Conservation (phyloP, 2,113 vertebrate genomes). For the Bucco capensis region DNA sequence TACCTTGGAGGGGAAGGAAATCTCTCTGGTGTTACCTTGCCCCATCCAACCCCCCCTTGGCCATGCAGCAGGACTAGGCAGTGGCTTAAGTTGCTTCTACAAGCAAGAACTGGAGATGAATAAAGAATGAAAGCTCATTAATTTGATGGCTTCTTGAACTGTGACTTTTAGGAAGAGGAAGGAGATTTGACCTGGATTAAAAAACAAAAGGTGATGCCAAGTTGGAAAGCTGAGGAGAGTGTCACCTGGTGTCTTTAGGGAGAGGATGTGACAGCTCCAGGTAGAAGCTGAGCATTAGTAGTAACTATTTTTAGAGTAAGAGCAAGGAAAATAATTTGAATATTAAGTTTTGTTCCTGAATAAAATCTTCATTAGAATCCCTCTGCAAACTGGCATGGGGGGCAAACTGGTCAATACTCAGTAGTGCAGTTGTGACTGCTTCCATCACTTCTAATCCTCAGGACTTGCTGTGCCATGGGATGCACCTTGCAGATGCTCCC, state of each 20-base stretch:
- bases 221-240: neutral
- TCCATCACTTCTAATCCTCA: accelerated
- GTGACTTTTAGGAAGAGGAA: neutral
- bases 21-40: neutral
- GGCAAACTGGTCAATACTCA: neutral
- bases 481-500: neutral
- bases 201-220: neutral
- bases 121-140: neutral
- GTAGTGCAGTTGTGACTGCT: neutral
- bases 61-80: neutral
- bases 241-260: accelerated
- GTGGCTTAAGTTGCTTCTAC: neutral
- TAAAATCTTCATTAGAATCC: neutral
- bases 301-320: neutral
- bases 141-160: neutral
- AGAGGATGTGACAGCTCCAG: neutral
- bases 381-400: neutral
- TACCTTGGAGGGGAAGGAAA: neutral
- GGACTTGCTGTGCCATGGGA: accelerated
- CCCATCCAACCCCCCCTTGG: neutral
- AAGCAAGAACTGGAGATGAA: neutral
- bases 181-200: neutral
- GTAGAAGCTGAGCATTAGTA: neutral
- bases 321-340: neutral
- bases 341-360: neutral